Evolutionary conservation across 2,113 vertebrate species (phyloP), one percentile per base, ranked within the genome.

Genomic region (Lathamus discolor): DNA sequence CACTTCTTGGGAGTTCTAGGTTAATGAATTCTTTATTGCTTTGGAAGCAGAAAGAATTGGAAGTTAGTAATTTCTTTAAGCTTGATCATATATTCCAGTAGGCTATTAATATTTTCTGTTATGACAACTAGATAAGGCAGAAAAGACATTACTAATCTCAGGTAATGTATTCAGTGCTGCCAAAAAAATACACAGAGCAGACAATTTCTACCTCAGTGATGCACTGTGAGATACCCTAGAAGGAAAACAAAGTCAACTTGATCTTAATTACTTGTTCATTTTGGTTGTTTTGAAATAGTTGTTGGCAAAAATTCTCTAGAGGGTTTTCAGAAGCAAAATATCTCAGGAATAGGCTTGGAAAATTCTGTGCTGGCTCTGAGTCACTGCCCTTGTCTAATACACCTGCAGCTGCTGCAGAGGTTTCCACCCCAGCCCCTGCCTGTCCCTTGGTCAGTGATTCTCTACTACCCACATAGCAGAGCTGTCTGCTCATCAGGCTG

Each of bases 71-170:
- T 93, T 94, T 92, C 76, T 86, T 90, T 77, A 75, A 78, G 55
- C 79, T 63, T 92, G 70, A 59, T 87, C 44, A 28, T 66, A 24
- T 76, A 35, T 57, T 92, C 41, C 49, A 61, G 3, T 41, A 23
- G 23, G 25, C 24, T 92, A 11, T 83, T 92, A 88, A 48, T 93
- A 81, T 91, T 95, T 95, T 78, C 41, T 93, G 13, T 52, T 82
- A 13, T 28, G 57, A 62, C 43, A 69, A 16, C 41, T 78, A 79
- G 57, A 17, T 90, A 83, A 76, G 57, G 31, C 54, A 80, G 83
- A 78, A 76, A 83, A 89, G 10, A 15, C 44, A 11, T 62, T 77
- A 43, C 48, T 96, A 44, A 61, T 88, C 41, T 67, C 46, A 55
- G 57, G 43, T 86, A 74, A 63, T 76, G 33, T 84, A 39, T 77